Evolutionary conservation across 2,797 vertebrate genomes (phyloP), one percentile per base, ranked within the genome.

Genomic region (Diplodus sargus): DNA sequence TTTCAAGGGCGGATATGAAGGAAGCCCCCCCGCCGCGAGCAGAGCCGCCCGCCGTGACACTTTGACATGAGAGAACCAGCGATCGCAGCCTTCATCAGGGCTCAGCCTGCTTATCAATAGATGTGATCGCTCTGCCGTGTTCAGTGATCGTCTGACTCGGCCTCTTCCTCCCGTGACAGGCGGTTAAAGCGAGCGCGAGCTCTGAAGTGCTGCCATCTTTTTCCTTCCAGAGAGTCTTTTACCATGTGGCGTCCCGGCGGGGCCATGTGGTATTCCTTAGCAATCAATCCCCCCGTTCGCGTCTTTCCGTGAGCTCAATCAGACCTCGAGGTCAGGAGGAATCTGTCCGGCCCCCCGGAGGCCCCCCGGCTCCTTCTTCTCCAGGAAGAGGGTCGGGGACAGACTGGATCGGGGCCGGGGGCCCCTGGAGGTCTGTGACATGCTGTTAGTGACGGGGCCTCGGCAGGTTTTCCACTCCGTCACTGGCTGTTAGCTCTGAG

Each of bases 211-310:
- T 47, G 22, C 14, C 23, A 10, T 42, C 45, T 51, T 39, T 43
- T 45, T 12, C 5, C 43, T n/a, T 54, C 43, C 49, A 3, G 1
- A 28, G 18, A 73, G 22, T 20, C 22, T 25, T 75, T 43, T 6
- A 43, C 11, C 81, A 70, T 67, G 79, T 72, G 72, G 53, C 54
- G 8, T 75, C 71, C 68, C 74, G 0, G 20, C 18, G 60, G 78
- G 45, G 74, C 86, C 90, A 91, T 93, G 89, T 94, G 94, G 91
- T 90, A 79, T 67, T 71, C 78, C 70, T 84, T 85, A 86, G 79
- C 84, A 81, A 77, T 82, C 84, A 84, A 0, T n/a, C 58, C 66
- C 53, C 43, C 63, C 17, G 14, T 43, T 30, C 17, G 4, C 47
- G 48, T 70, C 63, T 52, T 64, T 71, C 52, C 54, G 9, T 28